Evolutionary conservation across 2,797 vertebrate genomes (phyloP).

Genomic region (Macroramphosus scolopax): DNA sequence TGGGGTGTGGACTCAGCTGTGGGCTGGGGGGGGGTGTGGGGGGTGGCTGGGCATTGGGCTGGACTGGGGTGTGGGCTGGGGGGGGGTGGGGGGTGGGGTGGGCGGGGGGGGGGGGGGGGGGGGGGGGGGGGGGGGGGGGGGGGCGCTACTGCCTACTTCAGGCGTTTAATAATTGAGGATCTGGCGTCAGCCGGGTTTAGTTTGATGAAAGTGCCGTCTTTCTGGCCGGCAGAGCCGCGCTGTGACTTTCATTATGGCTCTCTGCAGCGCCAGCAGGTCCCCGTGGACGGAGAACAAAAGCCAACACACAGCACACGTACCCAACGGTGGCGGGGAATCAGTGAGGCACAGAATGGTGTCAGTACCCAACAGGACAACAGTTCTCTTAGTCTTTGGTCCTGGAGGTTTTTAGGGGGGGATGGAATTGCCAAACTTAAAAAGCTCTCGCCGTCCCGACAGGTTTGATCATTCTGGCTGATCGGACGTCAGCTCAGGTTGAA

Average conservation of each 20-base stretch:
- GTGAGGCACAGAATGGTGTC: conserved; percentile 33
- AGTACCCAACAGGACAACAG: conserved; percentile 20
- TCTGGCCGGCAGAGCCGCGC: conserved; percentile 49
- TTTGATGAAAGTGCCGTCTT: conserved; percentile 67
- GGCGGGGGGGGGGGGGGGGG: too few relatives aligned
- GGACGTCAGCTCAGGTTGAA: conserved; percentile 7
- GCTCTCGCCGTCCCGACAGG: conserved; percentile 17
- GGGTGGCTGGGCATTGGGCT: too few relatives aligned
- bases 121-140: too few relatives aligned
- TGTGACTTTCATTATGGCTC: conserved; percentile 62
- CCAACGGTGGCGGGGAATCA: conserved; percentile 29
- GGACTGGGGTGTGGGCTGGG: too few relatives aligned
- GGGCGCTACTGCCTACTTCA: conserved; percentile 46
- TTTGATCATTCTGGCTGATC: conserved; percentile 20
- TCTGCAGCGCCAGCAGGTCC: conserved; percentile 49
- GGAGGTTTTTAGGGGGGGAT: conserved; percentile 18
- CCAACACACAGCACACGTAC: conserved; percentile 32
- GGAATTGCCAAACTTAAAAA: conserved; percentile 18
- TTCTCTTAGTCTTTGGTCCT: conserved; percentile 15
- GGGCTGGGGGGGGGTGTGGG: too few relatives aligned
- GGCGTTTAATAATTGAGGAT: conserved; percentile 71
- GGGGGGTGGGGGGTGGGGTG: too few relatives aligned
- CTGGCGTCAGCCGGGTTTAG: conserved; percentile 56
- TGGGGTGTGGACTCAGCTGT: too few relatives aligned
- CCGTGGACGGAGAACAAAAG: conserved; percentile 61